These are phyloP conservation scores for Megaceryle torquata DNA, from an alignment of 2,113 vertebrate species.

Conservation along the genomic window DNA sequence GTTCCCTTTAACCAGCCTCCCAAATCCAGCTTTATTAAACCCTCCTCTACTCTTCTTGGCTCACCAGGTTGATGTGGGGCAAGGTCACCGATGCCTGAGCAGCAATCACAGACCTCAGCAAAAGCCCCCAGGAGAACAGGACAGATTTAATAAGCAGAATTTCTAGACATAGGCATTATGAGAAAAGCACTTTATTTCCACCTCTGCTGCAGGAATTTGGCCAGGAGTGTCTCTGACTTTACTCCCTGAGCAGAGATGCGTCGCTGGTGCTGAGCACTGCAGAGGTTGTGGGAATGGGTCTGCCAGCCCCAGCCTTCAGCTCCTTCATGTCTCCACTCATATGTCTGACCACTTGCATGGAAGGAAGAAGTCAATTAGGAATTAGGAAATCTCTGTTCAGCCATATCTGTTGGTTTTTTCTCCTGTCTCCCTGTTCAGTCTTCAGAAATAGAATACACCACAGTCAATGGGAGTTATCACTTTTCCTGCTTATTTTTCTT, in stretches of 20 bases:
- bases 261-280: neutral
- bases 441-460: neutral
- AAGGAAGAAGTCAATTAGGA: neutral
- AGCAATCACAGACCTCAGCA: neutral
- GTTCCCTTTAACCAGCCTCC: neutral
- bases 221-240: neutral
- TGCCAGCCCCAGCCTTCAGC: neutral
- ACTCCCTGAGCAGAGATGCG: neutral
- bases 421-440: neutral
- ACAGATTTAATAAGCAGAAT: no score
- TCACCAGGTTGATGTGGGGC: neutral
- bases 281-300: neutral
- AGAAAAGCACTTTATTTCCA: neutral
- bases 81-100: neutral
- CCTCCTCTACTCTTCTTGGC: neutral
- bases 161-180: neutral
- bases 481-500: neutral
- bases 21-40: neutral
- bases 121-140: neutral
- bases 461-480: neutral
- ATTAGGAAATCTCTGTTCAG: no score
- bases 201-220: neutral
- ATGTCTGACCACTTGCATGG: neutral
- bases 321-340: rapidly evolving
- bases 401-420: no score